phyloP scores from a whole-genome alignment of 2,113 vertebrate genomes.

The Accipiter cooperii region DNA sequence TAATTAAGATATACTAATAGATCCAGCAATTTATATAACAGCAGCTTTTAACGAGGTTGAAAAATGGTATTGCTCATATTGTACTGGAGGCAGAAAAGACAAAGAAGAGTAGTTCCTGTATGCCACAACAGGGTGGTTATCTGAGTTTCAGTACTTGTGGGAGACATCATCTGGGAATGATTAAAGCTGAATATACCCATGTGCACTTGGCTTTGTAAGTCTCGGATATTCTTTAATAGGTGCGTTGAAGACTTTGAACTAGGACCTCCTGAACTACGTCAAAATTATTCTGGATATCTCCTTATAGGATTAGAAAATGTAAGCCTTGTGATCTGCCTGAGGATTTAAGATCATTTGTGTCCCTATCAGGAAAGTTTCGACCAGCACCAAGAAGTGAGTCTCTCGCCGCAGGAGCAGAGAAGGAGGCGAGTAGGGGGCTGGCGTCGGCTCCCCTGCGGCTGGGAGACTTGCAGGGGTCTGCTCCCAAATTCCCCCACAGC shows the following conservation, averaged over 20 bases:
- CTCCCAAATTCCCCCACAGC: not conserved
- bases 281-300: not conserved
- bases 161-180: not conserved
- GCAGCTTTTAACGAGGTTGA: slow-evolving; percentile 62
- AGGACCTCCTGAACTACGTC: not conserved
- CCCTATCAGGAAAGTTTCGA: not conserved
- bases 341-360: not conserved
- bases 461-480: not conserved
- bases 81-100: not conserved
- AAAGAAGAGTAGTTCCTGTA: not conserved
- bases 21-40: slow-evolving; percentile 58
- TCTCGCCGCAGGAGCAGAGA: not conserved
- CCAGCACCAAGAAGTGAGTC: not conserved
- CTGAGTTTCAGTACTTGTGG: no score
- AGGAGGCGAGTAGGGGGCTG: not conserved
- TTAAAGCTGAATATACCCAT: not conserved
- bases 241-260: not conserved
- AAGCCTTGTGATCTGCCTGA: not conserved
- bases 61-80: not conserved
- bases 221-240: not conserved
- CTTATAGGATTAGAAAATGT: not conserved
- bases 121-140: not conserved
- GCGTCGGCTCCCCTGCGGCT: not conserved
- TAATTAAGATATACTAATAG: slow-evolving; percentile 70
- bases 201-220: not conserved